These are phyloP conservation scores for Athetis lepigone DNA, from an alignment of 2,888 invertebrate genomes.

Conservation along the genomic window DNA sequence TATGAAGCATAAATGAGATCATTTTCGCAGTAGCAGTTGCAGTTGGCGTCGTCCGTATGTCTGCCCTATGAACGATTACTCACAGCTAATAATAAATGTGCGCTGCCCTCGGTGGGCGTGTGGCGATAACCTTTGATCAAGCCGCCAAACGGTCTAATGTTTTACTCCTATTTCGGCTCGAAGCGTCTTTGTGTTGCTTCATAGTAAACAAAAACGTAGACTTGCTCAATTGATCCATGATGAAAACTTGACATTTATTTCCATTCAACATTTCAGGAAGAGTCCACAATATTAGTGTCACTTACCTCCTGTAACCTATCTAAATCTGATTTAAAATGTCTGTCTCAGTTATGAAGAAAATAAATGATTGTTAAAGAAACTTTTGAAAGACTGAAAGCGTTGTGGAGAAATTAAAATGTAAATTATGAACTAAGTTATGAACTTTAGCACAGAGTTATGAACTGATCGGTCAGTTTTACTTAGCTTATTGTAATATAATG, in stretches of 20 bases:
- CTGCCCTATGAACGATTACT: conserved; percentile 71
- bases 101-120: conserved; percentile 68
- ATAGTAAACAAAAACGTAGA: conserved; percentile 54
- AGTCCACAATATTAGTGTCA: neutral
- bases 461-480: neutral
- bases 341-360: neutral
- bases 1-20: conserved; percentile 27
- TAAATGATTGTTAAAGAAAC: neutral
- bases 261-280: neutral
- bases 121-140: conserved; percentile 81
- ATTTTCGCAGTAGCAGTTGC: conserved; percentile 46
- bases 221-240: neutral
- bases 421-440: neutral
- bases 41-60: conserved; percentile 68
- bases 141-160: conserved; percentile 81
- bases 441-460: no score
- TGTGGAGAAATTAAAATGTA: neutral
- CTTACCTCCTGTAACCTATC: neutral
- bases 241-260: conserved; percentile 12
- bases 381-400: neutral
- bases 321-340: neutral
- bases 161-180: conserved; percentile 53
- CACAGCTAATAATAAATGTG: conserved; percentile 71
- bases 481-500: neutral
- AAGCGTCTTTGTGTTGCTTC: conserved; percentile 54